Evolutionary conservation across 1,140 invertebrate species (phyloP).

Genomic region (Tetragnatha versicolor): DNA sequence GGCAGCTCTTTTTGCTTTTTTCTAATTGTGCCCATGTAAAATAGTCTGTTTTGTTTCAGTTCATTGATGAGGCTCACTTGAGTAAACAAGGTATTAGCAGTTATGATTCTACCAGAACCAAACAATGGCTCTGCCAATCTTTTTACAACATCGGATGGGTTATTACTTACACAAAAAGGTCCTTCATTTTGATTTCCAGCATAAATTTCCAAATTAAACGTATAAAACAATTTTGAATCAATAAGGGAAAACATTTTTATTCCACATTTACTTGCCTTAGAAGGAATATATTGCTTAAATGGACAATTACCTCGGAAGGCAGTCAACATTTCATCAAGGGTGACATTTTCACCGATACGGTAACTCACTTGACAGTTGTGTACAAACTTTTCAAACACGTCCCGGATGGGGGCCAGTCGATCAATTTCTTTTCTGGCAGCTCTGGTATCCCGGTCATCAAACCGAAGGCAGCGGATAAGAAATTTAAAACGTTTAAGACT

Average conservation of each 20-base stretch:
- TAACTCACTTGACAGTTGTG: slow-evolving; percentile 47
- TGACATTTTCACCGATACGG: slow-evolving; percentile 31
- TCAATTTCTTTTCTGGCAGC: background rate
- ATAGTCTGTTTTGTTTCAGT: slow-evolving; percentile 44
- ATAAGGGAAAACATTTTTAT: slow-evolving; percentile 56
- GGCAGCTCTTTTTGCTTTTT: slow-evolving; percentile 56
- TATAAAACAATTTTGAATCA: slow-evolving; percentile 54
- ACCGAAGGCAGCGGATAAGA: background rate
- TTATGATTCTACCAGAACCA: slow-evolving; percentile 46
- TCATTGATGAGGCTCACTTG: slow-evolving; percentile 37
- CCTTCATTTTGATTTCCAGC: slow-evolving; percentile 50
- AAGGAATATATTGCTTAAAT: slow-evolving; percentile 55
- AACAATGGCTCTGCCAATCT: slow-evolving; percentile 30
- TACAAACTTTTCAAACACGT: slow-evolving; percentile 55
- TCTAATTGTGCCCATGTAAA: slow-evolving; percentile 53
- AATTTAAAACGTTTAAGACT: slow-evolving; percentile 17
- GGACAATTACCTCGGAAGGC: slow-evolving; percentile 54
- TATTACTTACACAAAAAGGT: slow-evolving; percentile 37
- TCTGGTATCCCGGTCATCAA: slow-evolving; percentile 2
- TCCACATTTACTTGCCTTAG: slow-evolving; percentile 58
- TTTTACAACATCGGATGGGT: slow-evolving; percentile 34
- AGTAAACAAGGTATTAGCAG: slow-evolving; percentile 55
- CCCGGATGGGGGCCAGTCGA: slow-evolving; percentile 54
- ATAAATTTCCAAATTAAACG: slow-evolving; percentile 56
- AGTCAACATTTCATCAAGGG: background rate